phyloP scores from a whole-genome alignment of 2,888 invertebrate species.

The Agrilus mali region DNA sequence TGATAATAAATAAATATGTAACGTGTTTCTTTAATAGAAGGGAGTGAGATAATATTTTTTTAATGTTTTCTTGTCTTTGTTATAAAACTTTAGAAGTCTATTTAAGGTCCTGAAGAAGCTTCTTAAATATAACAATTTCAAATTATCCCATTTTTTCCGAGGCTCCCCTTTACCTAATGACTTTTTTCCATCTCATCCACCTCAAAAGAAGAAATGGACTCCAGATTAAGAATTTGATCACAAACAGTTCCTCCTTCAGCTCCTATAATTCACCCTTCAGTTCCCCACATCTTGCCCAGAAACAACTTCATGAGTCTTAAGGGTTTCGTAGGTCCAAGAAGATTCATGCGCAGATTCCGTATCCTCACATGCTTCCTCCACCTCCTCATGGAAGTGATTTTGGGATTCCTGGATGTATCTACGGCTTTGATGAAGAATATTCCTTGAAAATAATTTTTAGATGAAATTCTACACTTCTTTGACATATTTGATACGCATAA shows the following conservation, averaged over 20 bases:
- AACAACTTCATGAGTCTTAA: conserved; percentile 12
- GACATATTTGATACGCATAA: conserved; percentile 59
- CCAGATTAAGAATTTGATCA: conserved; percentile 38
- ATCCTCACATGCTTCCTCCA: conserved; percentile 21
- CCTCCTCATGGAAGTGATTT: conserved; percentile 34
- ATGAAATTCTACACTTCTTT: conserved; percentile 81
- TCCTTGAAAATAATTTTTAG: conserved; percentile 74
- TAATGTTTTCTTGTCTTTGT: too few species aligned
- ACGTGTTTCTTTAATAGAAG: too few species aligned
- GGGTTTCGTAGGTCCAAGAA: conserved; percentile 17
- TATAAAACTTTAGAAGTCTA: too few species aligned
- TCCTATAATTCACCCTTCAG: conserved; percentile 4
- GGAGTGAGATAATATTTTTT: too few species aligned
- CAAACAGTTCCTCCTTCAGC: too few species aligned
- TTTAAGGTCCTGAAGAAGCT: too few species aligned
- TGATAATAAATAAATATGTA: conserved; percentile 34
- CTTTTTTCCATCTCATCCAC: conserved; percentile 55
- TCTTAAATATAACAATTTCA: too few species aligned
- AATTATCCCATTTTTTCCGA: too few species aligned
- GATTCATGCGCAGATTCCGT: conserved; percentile 22
- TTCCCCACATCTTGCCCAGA: not conserved
- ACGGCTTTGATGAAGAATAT: conserved; percentile 81
- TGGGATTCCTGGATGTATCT: conserved; percentile 70
- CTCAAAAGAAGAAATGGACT: conserved; percentile 52
- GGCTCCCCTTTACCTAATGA: too few species aligned